Evolutionary conservation across 2,888 invertebrate species (phyloP), one percentile per base, ranked within the genome.

Genomic region (Cataglyphis albicans): DNA sequence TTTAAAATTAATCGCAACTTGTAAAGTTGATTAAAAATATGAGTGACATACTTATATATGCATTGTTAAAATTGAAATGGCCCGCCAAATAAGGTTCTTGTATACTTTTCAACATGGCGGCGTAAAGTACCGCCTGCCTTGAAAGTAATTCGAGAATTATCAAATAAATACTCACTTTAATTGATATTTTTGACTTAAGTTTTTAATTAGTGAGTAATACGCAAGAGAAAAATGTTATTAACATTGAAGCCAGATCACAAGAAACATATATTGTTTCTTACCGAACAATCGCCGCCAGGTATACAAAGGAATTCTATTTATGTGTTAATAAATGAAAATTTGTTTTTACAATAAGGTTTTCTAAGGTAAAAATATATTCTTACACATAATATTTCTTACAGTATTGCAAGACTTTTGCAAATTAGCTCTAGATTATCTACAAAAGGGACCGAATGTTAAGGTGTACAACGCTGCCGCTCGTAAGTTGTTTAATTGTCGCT

Each of bases 321-420:
- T 10, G 7, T 48, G 68, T 25, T 6, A 9, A 59, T 75, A 67
- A 73, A 76, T 57, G 72, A 73, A 52, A 52, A 82, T 59, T 78
- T 82, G 38, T 75, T 88, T 55, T 67, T 85, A 90, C 76, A 29
- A 6, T 15, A 29, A n/a, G 32, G 41, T 15, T 52, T n/a, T 52
- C 0, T 38, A 5, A 21, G 38, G 9, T 44, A 59, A 32, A n/a
- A 65, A 6, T 95, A 95, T 21, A 1, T 21, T 21, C 21, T 21
- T 21, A 21, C 21, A 21, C 21, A 21, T 21, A 21, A 21, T 21
- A 21, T 68, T 44, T 32, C 52, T 6, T 52, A n/a, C n/a, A 97
- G 97, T 97, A 87, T 92, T 97, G 29, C 96, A 96, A 82, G 97
- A 97, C 93, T 97, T 97, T 92, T 97, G 97, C 93, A 97, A 97